These are phyloP conservation scores for Hemichromis elongatus DNA, from an alignment of 2,113 vertebrate genomes.

Conservation along the genomic window DNA sequence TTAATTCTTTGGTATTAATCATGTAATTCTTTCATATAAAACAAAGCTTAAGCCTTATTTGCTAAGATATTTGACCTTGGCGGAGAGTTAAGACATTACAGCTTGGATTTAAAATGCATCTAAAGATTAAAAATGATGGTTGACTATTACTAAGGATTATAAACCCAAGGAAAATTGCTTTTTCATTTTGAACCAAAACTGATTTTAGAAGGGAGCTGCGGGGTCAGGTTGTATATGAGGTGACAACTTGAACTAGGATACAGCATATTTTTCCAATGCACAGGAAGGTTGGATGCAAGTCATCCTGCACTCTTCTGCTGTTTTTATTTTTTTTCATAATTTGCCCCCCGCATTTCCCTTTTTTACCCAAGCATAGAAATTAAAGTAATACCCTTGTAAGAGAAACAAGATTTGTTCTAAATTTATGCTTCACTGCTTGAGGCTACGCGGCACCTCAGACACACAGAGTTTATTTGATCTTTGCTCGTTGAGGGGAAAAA, in stretches of 20 bases:
- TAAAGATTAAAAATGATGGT: slow-evolving; percentile 84
- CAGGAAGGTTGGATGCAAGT: slow-evolving; percentile 49
- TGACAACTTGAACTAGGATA: slow-evolving; percentile 56
- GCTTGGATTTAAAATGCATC: slow-evolving; percentile 83
- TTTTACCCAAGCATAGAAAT: slow-evolving; percentile 66
- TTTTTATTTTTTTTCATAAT: slow-evolving; percentile 27
- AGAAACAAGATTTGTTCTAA: slow-evolving; percentile 77
- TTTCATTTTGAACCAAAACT: slow-evolving; percentile 78
- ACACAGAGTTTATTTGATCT: slow-evolving; percentile 76
- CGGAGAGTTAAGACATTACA: slow-evolving; percentile 82
- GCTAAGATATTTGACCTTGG: slow-evolving; percentile 83
- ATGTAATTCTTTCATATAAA: slow-evolving; percentile 86
- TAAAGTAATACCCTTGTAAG: slow-evolving; percentile 79
- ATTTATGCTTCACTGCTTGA: slow-evolving; percentile 76
- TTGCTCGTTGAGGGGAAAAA: slow-evolving; percentile 74
- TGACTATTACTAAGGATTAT: slow-evolving; percentile 82
- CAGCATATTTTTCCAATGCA: slow-evolving; percentile 43
- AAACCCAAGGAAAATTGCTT: slow-evolving; percentile 81
- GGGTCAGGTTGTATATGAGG: slow-evolving; percentile 74
- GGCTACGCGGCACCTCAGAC: slow-evolving; percentile 75
- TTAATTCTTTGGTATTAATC: slow-evolving; percentile 85
- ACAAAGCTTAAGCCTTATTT: slow-evolving; percentile 84
- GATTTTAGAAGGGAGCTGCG: slow-evolving; percentile 69
- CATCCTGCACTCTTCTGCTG: slow-evolving; percentile 1
- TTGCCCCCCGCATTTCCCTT: slow-evolving; percentile 29